A percentile compares a stretch with the other conserved stretches of the same genome.
These are phyloP conservation scores for Chloebia gouldiae DNA, from an alignment of 2,113 vertebrate genomes.

Conservation along the genomic window DNA sequence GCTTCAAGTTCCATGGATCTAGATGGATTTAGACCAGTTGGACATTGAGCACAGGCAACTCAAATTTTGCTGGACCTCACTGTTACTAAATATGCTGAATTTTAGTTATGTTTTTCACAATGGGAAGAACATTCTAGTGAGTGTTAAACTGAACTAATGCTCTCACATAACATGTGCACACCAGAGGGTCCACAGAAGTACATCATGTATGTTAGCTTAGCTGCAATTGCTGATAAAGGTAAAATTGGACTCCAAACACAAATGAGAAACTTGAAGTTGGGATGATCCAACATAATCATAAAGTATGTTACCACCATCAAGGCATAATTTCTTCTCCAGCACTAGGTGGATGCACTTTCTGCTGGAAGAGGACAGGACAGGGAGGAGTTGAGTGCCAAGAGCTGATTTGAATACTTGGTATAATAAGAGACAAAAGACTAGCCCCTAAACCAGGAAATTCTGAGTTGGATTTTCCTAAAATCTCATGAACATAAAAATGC, in stretches of 20 bases:
- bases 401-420: fast-evolving
- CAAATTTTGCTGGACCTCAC: background rate
- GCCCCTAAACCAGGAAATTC: background rate
- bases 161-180: background rate
- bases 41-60: background rate
- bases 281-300: background rate
- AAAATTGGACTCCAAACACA: background rate
- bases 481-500: background rate
- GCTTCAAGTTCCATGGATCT: background rate
- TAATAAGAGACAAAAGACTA: background rate
- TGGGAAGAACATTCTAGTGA: background rate
- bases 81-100: background rate
- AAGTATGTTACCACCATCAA: background rate
- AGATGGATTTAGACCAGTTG: background rate
- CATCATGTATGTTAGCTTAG: background rate
- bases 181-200: background rate
- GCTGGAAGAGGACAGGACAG: background rate
- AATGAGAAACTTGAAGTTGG: background rate
- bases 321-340: background rate
- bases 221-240: background rate
- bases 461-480: background rate
- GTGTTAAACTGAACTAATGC: background rate
- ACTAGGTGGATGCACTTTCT: background rate
- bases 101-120: background rate
- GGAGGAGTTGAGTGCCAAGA: background rate